phyloP scores from a whole-genome alignment of 2,113 vertebrate genomes.

The Anseranas semipalmata region DNA sequence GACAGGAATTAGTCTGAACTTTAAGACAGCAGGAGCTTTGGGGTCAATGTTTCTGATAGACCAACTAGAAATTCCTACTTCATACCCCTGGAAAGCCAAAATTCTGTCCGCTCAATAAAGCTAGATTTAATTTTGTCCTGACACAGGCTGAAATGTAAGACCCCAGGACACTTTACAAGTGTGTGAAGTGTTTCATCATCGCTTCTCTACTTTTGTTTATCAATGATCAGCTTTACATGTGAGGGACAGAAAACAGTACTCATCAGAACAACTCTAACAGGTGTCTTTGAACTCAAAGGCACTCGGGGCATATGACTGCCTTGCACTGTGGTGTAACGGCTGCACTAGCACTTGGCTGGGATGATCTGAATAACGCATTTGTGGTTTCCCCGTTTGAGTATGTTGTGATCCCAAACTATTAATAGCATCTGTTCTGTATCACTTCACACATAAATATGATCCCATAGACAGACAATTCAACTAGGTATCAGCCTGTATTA shows the following conservation, averaged over 20 bases:
- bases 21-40: not conserved
- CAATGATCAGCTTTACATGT: not conserved
- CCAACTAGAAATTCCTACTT: not conserved
- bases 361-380: not conserved
- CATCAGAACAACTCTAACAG: not conserved
- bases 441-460: not conserved
- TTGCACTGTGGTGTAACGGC: not conserved
- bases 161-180: not conserved
- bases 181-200: not conserved
- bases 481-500: not conserved
- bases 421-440: not conserved
- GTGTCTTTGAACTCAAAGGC: not conserved
- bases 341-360: not conserved
- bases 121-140: not conserved
- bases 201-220: not conserved
- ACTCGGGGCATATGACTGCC: not conserved
- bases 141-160: not conserved
- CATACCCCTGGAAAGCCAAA: not conserved
- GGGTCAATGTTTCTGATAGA: not conserved
- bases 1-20: not conserved
- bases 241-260: not conserved
- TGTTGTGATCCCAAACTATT: not conserved
- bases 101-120: not conserved
- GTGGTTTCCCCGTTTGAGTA: not conserved
- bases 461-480: not conserved